A percentile compares a stretch with the other conserved stretches of the same genome.
These are phyloP conservation scores for Gnathonemus longibarbis DNA, from an alignment of 2,113 vertebrate species.

Conservation along the genomic window DNA sequence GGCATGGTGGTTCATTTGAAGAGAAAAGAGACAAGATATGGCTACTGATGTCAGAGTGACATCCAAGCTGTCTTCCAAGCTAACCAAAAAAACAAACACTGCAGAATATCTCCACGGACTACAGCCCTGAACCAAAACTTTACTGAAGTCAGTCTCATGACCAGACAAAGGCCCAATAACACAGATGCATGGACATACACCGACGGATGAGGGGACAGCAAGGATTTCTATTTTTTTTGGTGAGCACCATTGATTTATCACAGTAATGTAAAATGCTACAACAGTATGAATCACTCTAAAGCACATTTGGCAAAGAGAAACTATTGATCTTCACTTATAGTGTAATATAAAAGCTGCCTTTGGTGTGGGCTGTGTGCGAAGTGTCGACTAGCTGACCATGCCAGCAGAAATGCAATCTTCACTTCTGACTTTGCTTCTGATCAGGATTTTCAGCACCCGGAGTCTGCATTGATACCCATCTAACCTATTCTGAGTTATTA, in stretches of 20 bases:
- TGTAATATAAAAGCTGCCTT: constrained; percentile 1
- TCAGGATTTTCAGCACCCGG: neutral
- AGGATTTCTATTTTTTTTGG: neutral
- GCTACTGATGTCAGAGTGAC: neutral
- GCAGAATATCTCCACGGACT: neutral
- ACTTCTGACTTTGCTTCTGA: neutral
- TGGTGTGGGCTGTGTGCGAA: neutral
- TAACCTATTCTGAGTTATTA: neutral
- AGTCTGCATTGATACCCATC: neutral
- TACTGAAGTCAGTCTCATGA: neutral
- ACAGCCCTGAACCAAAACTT: neutral
- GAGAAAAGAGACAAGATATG: neutral
- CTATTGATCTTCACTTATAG: constrained; percentile 13
- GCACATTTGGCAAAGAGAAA: constrained; percentile 8
- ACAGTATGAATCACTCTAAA: constrained; percentile 11
- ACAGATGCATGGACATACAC: neutral
- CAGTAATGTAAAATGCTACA: constrained; percentile 7
- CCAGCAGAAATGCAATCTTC: neutral
- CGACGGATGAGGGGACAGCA: neutral
- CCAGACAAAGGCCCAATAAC: neutral
- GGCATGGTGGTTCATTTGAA: neutral
- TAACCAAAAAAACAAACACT: neutral
- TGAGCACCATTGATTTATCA: neutral
- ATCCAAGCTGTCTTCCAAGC: neutral
- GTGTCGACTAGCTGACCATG: constrained; percentile 9